Evolutionary conservation across 2,113 vertebrate species (phyloP), one percentile per base, ranked within the genome.

Genomic region (Channa maculata): DNA sequence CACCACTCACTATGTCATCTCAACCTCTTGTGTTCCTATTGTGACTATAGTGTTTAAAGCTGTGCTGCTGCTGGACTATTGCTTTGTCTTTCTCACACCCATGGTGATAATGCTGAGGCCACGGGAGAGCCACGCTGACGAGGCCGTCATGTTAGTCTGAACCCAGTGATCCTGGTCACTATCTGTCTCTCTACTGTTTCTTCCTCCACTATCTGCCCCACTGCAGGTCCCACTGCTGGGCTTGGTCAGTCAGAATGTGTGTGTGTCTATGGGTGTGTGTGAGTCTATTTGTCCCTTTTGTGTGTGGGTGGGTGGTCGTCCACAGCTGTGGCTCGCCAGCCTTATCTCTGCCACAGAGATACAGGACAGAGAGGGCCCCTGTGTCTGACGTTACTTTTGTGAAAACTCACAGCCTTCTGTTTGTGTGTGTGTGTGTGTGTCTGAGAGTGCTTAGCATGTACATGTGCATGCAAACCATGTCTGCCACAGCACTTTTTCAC

Each of bases 271-370:
- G 69, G 65, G 76, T 55, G 79, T 82, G 78, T 80, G 65, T 8
- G 15, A 37, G 50, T 75, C 39, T 65, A 36, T 89, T 53, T 79
- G 70, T 83, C 53, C 71, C 69, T 84, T 81, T 77, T 83, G 76
- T 77, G 37, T 63, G 79, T 72, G 85, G 78, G 65, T 78, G 86
- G 79, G 84, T 89, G 89, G 90, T 91, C 77, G 59, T 72, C 77
- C 62, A 75, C 87, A 88, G 79, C 76, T 71, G 79, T 54, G 83
- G 84, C 68, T 91, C 65, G 71, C 75, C 74, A 51, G 66, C 71
- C 83, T 94, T 88, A 93, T 92, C 91, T 88, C 61, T 55, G 41
- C 15, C 67, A 49, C 64, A 83, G 83, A 90, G 91, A 91, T 86
- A 88, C 50, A 72, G 76, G 66, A 67, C 71, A 39, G 54, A 60